Evolutionary conservation across 2,113 vertebrate species (phyloP).

Genomic region (Mobula birostris): DNA sequence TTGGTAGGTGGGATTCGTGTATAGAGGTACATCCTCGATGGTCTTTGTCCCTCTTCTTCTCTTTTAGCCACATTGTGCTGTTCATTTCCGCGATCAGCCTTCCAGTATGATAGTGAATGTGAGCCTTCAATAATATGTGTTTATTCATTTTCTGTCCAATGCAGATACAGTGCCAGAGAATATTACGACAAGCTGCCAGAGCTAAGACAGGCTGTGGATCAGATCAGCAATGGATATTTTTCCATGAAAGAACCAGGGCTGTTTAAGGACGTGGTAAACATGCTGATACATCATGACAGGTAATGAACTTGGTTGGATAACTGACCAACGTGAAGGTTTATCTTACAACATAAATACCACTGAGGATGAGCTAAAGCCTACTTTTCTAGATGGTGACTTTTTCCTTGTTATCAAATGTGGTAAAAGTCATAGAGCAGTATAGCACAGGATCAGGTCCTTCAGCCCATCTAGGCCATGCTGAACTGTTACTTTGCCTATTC

Average conservation of each 20-base stretch:
- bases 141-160: neutral
- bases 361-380: neutral
- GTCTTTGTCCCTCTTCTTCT: neutral
- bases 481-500: too few species aligned
- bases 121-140: neutral
- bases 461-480: too few species aligned
- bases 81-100: neutral
- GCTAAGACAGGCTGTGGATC: slow-evolving; percentile 69
- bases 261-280: slow-evolving; percentile 69
- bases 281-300: slow-evolving; percentile 78
- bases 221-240: slow-evolving; percentile 69
- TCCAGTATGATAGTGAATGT: neutral
- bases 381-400: neutral
- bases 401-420: neutral
- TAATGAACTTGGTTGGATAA: slow-evolving; percentile 23
- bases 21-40: too few species aligned
- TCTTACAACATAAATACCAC: neutral
- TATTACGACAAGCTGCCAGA: slow-evolving; percentile 68
- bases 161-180: slow-evolving; percentile 67
- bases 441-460: too few species aligned
- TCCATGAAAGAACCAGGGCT: slow-evolving; percentile 66
- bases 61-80: neutral
- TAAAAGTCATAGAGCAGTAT: neutral
- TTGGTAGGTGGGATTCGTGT: too few species aligned
- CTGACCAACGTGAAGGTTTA: too few species aligned